Base-by-base conservation (phyloP, 2,888 invertebrate species). In the Rutpela maculata region DNA sequence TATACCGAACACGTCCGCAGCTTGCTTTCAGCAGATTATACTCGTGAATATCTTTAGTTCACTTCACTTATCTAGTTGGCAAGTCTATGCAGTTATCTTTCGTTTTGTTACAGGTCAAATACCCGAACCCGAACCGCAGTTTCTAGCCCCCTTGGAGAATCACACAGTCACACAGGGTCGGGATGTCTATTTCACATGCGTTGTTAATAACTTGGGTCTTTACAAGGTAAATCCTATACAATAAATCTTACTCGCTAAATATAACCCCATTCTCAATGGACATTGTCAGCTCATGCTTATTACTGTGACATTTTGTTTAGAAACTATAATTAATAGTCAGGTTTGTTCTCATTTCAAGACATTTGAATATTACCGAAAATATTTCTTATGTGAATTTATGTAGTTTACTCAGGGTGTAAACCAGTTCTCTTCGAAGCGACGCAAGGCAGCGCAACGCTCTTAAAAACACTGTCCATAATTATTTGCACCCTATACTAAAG, bases 101-200 rank as follows among this genome's bases (percentile, higher is more conserved):
- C 84, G 84, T 84, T 87, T 86, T 87, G 81, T 81, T 81, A 79
- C 81, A 81, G 80, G 94, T 90, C 95, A 95, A 90, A 93, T 93
- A 91, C 93, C 91, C 92, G 82, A 92, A 92, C 88, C 84, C 71
- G 92, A 92, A 72, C 97, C 97, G 5, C 95, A 95, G 89, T 97
- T 97, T 90, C 92, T 97, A 85, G 95, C 95, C 83, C 95, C 95
- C 74, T 90, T 97, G 88, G 95, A 96, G 88, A 97, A 97, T 90
- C 94, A 95, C 88, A 97, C 97, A 59, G 95, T 96, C 78, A 94
- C 95, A 73, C 96, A 96, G 90, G 97, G 97, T 75, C 92, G 97
- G 72, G 97, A 97, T 89, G 94, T 97, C 76, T 94, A 94, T 88
- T 97, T 97, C 90, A 97, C 97, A 69, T 97, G 97, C 89, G 95